These are phyloP conservation scores for Arenaria interpres DNA, from an alignment of 2,113 vertebrate genomes.

Conservation along the genomic window DNA sequence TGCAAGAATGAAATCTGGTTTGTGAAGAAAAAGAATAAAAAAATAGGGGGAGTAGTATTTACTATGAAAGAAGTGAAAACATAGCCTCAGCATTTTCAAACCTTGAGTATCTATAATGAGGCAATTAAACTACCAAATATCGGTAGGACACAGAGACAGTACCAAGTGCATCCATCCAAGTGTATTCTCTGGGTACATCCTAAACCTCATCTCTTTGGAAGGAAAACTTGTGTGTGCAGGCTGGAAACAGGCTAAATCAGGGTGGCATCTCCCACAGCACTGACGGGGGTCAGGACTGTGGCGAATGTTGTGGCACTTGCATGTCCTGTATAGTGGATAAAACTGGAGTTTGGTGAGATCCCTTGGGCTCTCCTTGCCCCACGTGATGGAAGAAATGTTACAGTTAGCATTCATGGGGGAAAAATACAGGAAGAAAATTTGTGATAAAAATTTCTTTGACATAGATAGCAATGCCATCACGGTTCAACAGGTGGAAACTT, in stretches of 20 bases:
- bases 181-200: not conserved
- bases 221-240: not conserved
- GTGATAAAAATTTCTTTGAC: not conserved
- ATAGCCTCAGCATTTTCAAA: not conserved
- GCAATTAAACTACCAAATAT: not conserved
- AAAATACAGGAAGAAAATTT: not conserved
- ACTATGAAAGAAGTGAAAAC: not conserved
- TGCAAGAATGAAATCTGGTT: not conserved
- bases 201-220: not conserved
- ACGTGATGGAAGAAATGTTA: not conserved
- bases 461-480: not conserved
- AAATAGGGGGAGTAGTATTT: not conserved
- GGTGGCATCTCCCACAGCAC: not conserved
- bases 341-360: not conserved
- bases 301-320: accelerated
- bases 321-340: too few species aligned
- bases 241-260: not conserved
- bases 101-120: not conserved
- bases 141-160: not conserved
- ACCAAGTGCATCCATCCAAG: not conserved
- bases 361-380: not conserved
- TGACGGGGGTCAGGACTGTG: not conserved
- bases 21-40: not conserved
- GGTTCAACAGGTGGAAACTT: not conserved
- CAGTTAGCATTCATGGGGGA: not conserved